Percentiles rank a stretch among this genome's conserved stretches.
phyloP scores from a whole-genome alignment of 1,140 invertebrate genomes.

The Solenopsis fugax region DNA sequence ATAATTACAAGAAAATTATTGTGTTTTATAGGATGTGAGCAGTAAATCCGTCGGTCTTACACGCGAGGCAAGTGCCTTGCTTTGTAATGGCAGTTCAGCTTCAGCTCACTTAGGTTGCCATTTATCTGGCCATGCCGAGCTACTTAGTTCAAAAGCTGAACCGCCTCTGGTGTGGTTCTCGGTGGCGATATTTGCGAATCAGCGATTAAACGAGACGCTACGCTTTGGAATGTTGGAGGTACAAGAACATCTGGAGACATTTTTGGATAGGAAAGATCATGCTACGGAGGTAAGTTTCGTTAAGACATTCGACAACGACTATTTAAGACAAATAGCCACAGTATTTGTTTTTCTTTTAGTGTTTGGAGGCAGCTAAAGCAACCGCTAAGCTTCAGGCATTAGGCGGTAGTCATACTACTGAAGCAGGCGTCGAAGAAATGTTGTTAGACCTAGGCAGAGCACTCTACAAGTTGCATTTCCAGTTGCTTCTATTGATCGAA shows the following conservation, averaged over 20 bases:
- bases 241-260: slow-evolving; percentile 97
- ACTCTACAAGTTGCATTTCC: slow-evolving; percentile 97
- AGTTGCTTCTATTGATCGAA: slow-evolving; percentile 95
- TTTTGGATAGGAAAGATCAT: slow-evolving; percentile 96
- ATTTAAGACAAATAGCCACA: background rate
- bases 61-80: slow-evolving; percentile 87
- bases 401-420: slow-evolving; percentile 88
- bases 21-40: slow-evolving; percentile 85
- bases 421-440: slow-evolving; percentile 88
- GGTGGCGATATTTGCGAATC: slow-evolving; percentile 88
- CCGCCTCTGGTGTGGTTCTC: slow-evolving; percentile 92
- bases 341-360: slow-evolving; percentile 85
- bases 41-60: slow-evolving; percentile 88
- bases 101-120: slow-evolving; percentile 87
- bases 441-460: slow-evolving; percentile 92
- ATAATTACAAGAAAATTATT: background rate
- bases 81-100: slow-evolving; percentile 80
- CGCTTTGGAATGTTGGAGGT: slow-evolving; percentile 97
- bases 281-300: slow-evolving; percentile 91
- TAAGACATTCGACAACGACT: background rate
- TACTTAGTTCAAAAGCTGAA: slow-evolving; percentile 88
- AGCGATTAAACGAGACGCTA: slow-evolving; percentile 91
- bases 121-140: slow-evolving; percentile 89
- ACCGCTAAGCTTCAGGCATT: slow-evolving; percentile 91
- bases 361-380: slow-evolving; percentile 91